Base-by-base conservation (phyloP, 2,113 vertebrate species). In the Corythornis vintsioides region DNA sequence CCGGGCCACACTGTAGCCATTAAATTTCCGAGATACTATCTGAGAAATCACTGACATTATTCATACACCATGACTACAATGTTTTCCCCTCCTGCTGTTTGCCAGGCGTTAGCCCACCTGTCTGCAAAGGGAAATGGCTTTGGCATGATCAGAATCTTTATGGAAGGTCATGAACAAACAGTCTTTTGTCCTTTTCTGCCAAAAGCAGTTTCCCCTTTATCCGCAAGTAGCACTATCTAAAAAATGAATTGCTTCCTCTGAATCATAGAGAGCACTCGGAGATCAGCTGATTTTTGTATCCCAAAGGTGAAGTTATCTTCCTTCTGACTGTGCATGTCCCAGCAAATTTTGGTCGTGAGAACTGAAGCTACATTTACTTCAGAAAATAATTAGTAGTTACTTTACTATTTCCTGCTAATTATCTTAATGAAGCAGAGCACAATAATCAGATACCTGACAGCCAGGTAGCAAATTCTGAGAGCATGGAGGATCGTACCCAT, bases 11-110 rank as follows among this genome's bases (percentile, higher is more conserved):
- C 70, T 93, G 88, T 91, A 96, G 80, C 93, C 88, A 91, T 96
- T 97, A 93, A 52, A 92, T 89, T 94, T 95, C 85, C 52, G 80
- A 95, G 95, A 96, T 96, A 43, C 17, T 83, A 96, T 96, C 95
- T 96, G 80, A 94, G 80, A 96, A 95, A 92, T 97, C 86, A 78
- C 64, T 95, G 91, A 76, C 88, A 55, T 91, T 96, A 88, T 92
- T 95, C 93, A 86, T 96, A 22, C 83, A 83, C 56, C 76, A 67
- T 72, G 90, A 91, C 86, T 73, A 43, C 70, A 50, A 5, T 38
- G 80, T 83, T 89, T 57, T 47, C n/a, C 18, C 43, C 67, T 19
- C n/a, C 61, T 31, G 45, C 76, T 57, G 69, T 92, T 78, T 72
- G 50, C 55, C 74, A 88, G 69, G 69, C 26, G 0, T 94, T 94